Conservation (phyloP, 1,140 invertebrate species). For the Holotrichia oblita region DNA sequence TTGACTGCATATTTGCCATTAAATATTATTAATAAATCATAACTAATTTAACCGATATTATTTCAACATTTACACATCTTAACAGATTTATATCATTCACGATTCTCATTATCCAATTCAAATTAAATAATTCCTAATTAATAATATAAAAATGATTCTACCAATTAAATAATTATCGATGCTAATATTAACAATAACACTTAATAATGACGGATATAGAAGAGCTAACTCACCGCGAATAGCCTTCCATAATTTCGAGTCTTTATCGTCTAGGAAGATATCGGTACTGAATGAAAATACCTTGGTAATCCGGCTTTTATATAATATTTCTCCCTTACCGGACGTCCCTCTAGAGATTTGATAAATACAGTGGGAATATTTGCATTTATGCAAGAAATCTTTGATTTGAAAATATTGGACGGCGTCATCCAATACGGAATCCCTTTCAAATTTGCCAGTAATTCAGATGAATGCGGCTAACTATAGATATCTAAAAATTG, state of each 20-base stretch:
- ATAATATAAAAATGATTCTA: no score
- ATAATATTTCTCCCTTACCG: background rate
- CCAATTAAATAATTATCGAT: no score
- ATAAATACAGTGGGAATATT: constrained; percentile 21
- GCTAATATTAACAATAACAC: no score
- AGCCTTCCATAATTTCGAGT: constrained; percentile 12
- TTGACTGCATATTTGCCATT: no score
- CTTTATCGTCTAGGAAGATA: background rate
- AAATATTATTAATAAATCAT: no score
- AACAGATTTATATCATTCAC: no score
- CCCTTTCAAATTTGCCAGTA: background rate
- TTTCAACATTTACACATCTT: no score
- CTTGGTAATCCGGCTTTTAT: constrained; percentile 26
- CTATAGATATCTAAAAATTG: background rate
- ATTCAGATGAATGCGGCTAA: no score
- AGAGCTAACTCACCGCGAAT: background rate
- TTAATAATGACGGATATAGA: no score
- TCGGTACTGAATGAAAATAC: background rate
- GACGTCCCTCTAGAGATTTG: background rate
- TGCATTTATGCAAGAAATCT: constrained; percentile 30
- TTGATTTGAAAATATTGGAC: constrained; percentile 30
- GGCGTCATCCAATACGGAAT: background rate
- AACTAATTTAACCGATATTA: no score
- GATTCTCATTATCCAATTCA: no score
- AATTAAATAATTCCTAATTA: no score